Evolutionary conservation across 2,113 vertebrate genomes (phyloP), one percentile per base, ranked within the genome.

Genomic region (Tauraco erythrolophus): DNA sequence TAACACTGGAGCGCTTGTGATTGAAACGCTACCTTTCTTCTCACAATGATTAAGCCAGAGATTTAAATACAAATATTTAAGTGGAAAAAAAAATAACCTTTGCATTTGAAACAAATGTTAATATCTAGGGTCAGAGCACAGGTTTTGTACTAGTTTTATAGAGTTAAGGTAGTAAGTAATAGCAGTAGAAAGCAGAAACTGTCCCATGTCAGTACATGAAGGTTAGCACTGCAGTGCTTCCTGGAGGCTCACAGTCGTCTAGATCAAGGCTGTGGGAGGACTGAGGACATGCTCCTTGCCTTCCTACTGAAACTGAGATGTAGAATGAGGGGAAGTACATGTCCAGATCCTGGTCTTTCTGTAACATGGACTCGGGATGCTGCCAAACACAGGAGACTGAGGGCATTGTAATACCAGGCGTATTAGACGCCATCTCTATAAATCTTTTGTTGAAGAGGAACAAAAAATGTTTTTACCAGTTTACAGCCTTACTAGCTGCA

Each of bases 51-150:
- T 95, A 77, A 90, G 19, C 18, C 24, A 50, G 70, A 37, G 70
- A 70, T 35, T 68, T 77, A 76, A 64, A 76, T 28, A 54, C 3
- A 77, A 74, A 94, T 78, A 61, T 39, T 14, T 50, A 77, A 93
- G 16, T 33, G 35, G 19, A 18, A 30, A 84, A 62, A 58, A 64
- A 71, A 58, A 18, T 16, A 21, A 48, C 4, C 17, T 41, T 72
- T 69, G 6, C 62, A 39, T 93, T 85, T 88, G 60, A 92, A 95
- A 65, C 27, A 27, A 76, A 85, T 82, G 22, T 58, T 56, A 70
- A 53, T 48, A 45, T 72, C 41, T 64, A 33, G 53, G 33, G 57
- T 82, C 70, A 72, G 54, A 81, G 15, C 50, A 89, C 19, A 91
- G 57, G 19, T 81, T 94, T 89, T 41, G 21, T 51, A 39, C 16